Percentiles rank a stretch among this genome's conserved stretches.
Conservation (phyloP, 2,888 invertebrate species). For the Stenurella melanura region DNA sequence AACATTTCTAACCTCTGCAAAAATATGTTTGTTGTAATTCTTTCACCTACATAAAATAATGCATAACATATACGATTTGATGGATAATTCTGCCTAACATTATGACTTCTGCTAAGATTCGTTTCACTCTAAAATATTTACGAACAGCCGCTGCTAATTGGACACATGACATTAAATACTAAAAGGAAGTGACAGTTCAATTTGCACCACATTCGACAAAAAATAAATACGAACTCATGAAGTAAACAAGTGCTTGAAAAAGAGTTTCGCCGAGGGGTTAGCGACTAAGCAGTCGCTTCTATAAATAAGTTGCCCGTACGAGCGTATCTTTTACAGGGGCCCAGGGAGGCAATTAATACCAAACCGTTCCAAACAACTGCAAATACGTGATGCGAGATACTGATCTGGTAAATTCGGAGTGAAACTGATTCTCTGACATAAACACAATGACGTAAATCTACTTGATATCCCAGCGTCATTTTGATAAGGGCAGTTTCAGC, state of each 20-base stretch:
- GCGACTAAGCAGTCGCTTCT: not conserved
- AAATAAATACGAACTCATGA: conserved; percentile 15
- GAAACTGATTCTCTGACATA: conserved; percentile 45
- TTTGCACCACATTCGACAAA: not conserved
- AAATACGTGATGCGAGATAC: conserved; percentile 52
- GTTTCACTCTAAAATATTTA: not conserved
- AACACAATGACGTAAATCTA: conserved; percentile 45
- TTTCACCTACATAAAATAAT: no score
- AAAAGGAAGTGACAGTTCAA: conserved; percentile 16
- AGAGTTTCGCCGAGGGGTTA: not conserved
- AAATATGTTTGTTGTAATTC: no score
- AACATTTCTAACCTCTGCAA: no score
- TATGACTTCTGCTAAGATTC: no score
- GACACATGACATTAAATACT: not conserved
- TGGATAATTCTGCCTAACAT: not conserved
- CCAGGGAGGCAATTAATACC: conserved; percentile 50
- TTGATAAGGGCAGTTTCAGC: not conserved
- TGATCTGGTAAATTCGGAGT: conserved; percentile 41
- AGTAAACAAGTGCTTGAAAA: conserved; percentile 23
- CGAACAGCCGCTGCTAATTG: not conserved
- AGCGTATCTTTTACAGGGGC: conserved; percentile 27
- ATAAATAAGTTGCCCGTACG: conserved; percentile 29
- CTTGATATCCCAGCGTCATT: conserved; percentile 15
- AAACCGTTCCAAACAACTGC: conserved; percentile 53
- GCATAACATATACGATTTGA: no score